phyloP scores from a whole-genome alignment of 2,888 invertebrate genomes.

The Tholera decimalis region DNA sequence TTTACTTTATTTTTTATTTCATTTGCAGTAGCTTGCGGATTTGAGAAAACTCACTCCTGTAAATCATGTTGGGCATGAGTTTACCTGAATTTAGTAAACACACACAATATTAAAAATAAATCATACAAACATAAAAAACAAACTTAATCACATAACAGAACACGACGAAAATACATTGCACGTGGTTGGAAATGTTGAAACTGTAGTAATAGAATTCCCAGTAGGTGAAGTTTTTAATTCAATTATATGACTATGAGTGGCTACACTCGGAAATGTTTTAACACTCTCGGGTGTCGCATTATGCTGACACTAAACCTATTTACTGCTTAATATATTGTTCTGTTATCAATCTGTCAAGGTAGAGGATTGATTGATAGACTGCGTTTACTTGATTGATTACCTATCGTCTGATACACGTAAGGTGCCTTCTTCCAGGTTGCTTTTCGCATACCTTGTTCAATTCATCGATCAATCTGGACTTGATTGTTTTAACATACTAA shows the following conservation, averaged over 20 bases:
- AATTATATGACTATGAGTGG: slow-evolving; percentile 40
- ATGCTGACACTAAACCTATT: slow-evolving; percentile 24
- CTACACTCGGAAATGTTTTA: slow-evolving; percentile 35
- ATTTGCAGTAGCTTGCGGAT: too few relatives aligned
- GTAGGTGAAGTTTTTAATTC: slow-evolving; percentile 51
- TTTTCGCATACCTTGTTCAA: background rate
- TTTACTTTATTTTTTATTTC: too few relatives aligned
- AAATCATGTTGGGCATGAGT: too few relatives aligned
- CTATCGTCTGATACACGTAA: background rate
- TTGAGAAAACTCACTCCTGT: background rate
- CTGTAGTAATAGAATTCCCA: slow-evolving; percentile 46
- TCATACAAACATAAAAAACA: slow-evolving; percentile 26
- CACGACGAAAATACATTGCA: slow-evolving; percentile 46
- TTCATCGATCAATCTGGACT: background rate
- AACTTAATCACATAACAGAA: slow-evolving; percentile 36
- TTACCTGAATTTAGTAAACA: too few relatives aligned
- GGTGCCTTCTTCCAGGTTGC: background rate
- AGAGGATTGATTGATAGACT: slow-evolving; percentile 30
- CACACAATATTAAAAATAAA: slow-evolving; percentile 8
- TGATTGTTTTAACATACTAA: background rate
- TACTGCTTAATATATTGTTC: slow-evolving; percentile 10
- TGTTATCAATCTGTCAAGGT: slow-evolving; percentile 28
- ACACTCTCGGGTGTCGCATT: slow-evolving; percentile 26
- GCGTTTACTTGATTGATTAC: slow-evolving; percentile 32
- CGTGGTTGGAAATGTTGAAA: slow-evolving; percentile 29